A percentile compares a stretch with the other conserved stretches of the same genome.
Evolutionary conservation across 2,797 vertebrate genomes (phyloP).

Genomic region (Lepus townsendii): DNA sequence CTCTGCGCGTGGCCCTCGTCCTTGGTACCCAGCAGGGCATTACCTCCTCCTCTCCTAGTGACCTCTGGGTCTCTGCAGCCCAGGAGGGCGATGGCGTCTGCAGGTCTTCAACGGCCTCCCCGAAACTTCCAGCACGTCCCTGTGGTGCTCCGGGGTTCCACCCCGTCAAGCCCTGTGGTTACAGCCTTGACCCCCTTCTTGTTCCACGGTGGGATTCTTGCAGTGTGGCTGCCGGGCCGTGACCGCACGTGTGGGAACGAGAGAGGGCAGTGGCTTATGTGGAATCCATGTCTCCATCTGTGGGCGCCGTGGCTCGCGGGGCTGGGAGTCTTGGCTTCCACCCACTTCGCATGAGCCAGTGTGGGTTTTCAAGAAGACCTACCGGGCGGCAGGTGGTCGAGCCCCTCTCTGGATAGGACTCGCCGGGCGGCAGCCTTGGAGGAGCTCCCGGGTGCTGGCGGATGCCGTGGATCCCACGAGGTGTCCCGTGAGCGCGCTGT

Average conservation of each 20-base stretch:
- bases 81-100: accelerated
- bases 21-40: neutral
- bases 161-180: neutral
- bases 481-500: accelerated
- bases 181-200: no score
- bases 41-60: no score
- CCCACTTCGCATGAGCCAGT: neutral
- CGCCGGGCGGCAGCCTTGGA: accelerated
- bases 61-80: accelerated
- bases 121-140: neutral
- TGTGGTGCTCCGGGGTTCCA: accelerated
- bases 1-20: neutral
- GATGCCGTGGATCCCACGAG: accelerated
- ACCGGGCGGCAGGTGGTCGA: accelerated
- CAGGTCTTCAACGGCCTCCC: neutral
- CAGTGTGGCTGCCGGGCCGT: no score
- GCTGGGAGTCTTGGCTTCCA: neutral
- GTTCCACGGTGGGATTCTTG: neutral
- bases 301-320: no score
- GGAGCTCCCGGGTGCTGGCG: accelerated
- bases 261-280: neutral
- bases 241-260: no score
- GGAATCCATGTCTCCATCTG: neutral
- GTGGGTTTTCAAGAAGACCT: neutral
- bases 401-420: neutral